Base-by-base conservation (phyloP, 92 coral and sea anemone species). In the Montipora capitata region DNA sequence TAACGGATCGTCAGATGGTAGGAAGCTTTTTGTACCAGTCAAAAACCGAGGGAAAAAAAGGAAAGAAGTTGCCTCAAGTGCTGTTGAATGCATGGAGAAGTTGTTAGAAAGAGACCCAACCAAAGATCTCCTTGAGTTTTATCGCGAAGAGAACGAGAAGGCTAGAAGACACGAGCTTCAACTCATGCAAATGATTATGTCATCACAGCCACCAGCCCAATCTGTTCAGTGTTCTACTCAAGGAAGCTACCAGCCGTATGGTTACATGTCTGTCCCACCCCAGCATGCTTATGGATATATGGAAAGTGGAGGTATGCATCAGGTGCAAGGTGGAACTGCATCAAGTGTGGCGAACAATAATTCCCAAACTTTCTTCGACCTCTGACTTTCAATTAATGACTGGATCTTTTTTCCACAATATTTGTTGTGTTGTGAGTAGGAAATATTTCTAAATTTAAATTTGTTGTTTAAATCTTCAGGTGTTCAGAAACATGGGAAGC, bases 41-140 rank as follows among this genome's bases (percentile, higher is more conserved):
- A 77, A 77, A 42, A 77, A 77, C 2, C 49, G 44, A 81, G 77
- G 86, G 68, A 81, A 68, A 44, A 40, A 44, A 81, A 72, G 20
- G 20, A 18, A 52, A 81, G 11, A 68, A 4, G 16, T 72, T 42
- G 52, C 78, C 40, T 72, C 75, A 84, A 59, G 74, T 59, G 85
- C 85, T 86, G 69, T 86, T 56, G 72, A 86, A 52, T 78, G 70
- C 35, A 70, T 78, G 78, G 72, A 86, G 70, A 86, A 78, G 77
- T 52, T 78, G 44, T 77, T 86, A 5, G 77, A 68, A 27, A 84
- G 70, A 68, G 74, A 84, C 77, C 85, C 90, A 78, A 52, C 85
- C 56, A 86, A 86, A 78, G 90, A 77, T n/a, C 78, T 78, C 35
- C 90, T 78, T 10, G 79, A 86, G 4, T 86, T 78, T 78, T 86